Conservation (phyloP, 2,113 vertebrate species). For the Pseudopodoces humilis region DNA sequence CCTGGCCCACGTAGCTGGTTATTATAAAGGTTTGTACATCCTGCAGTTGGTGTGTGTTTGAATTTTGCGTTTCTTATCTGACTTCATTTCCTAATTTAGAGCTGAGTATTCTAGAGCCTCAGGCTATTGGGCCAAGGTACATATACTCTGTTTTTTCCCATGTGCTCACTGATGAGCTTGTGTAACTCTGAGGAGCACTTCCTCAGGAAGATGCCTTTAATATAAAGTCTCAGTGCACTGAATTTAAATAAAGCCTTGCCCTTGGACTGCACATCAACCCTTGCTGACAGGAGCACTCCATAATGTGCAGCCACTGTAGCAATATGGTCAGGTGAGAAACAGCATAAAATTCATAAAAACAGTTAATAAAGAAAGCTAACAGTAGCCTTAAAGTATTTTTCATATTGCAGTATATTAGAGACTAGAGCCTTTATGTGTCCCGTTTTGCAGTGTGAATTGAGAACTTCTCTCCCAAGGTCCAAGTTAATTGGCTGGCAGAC, state of each 20-base stretch:
- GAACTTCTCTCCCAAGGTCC: not conserved
- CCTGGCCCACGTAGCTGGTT: not conserved
- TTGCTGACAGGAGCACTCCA: not conserved
- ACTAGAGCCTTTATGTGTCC: not conserved
- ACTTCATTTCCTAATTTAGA: not conserved
- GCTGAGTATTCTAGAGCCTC: not conserved
- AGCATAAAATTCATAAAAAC: not conserved
- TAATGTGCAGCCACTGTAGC: not conserved
- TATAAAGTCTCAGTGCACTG: not conserved
- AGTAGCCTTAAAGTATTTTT: not conserved
- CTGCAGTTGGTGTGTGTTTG: not conserved
- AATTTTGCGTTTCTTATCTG: not conserved
- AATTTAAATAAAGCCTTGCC: not conserved
- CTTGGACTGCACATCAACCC: not conserved
- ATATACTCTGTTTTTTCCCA: not conserved
- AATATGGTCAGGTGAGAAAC: not conserved
- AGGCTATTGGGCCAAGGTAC: not conserved
- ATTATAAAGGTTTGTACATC: not conserved
- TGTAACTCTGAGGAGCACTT: not conserved
- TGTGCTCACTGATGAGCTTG: not conserved
- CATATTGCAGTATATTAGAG: not conserved
- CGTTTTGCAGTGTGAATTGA: not conserved
- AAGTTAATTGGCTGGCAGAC: not conserved
- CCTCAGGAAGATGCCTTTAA: not conserved
- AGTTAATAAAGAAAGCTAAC: slow-evolving; percentile 19